phyloP scores from a whole-genome alignment of 1,140 invertebrate species.

The Pteromalus puparum region DNA sequence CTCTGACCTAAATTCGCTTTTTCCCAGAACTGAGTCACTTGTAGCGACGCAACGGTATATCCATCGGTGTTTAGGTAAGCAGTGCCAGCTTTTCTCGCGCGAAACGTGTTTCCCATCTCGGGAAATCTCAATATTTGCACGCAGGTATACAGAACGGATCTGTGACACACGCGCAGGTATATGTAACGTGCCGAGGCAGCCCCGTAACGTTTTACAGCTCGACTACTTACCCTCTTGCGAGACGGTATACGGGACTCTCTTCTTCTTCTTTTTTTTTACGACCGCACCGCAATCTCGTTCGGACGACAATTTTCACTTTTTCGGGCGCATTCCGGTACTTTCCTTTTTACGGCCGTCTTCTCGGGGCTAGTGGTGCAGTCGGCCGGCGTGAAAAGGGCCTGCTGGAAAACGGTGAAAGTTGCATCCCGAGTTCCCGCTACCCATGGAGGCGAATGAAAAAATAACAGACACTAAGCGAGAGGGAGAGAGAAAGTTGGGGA shows the following conservation, averaged over 20 bases:
- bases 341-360: slow-evolving; percentile 36
- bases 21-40: neutral
- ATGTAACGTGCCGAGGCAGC: neutral
- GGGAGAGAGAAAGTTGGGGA: neutral
- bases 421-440: slow-evolving; percentile 8
- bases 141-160: slow-evolving; percentile 39
- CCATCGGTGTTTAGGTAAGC: neutral
- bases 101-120: slow-evolving; percentile 42
- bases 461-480: neutral
- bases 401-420: slow-evolving; percentile 43
- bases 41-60: slow-evolving; percentile 12
- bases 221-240: neutral
- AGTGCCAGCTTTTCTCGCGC: neutral
- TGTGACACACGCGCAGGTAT: neutral
- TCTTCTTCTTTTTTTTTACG: slow-evolving; percentile 38
- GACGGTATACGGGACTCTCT: neutral
- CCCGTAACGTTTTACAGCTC: neutral
- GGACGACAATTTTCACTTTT: slow-evolving; percentile 47
- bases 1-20: neutral
- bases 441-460: slow-evolving; percentile 18
- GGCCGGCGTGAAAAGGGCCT: neutral
- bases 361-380: neutral
- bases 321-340: slow-evolving; percentile 39
- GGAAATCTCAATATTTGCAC: slow-evolving; percentile 49
- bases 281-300: slow-evolving; percentile 32